Percentiles rank a stretch among this genome's conserved stretches.
These are phyloP conservation scores for Drosophila quinaria DNA, from an alignment of 2,888 invertebrate species.

Conservation along the genomic window DNA sequence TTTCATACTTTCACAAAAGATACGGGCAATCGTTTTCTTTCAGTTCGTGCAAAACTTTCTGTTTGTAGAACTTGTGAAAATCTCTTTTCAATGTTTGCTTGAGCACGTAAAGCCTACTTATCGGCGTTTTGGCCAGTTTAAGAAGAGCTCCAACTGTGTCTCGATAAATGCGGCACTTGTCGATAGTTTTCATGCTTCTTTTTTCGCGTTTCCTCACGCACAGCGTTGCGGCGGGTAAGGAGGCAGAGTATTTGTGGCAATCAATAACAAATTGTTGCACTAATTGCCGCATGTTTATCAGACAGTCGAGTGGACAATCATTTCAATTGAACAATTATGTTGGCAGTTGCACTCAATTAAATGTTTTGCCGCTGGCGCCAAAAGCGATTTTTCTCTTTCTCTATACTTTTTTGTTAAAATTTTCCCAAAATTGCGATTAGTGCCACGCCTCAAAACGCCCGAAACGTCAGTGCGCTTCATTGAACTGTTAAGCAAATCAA, in stretches of 20 bases:
- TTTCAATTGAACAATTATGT: slow-evolving; percentile 77
- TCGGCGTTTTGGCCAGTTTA: slow-evolving; percentile 40
- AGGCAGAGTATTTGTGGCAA: slow-evolving; percentile 35
- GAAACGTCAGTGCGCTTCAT: slow-evolving; percentile 38
- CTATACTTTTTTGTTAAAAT: slow-evolving; percentile 6
- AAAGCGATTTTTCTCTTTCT: slow-evolving; percentile 11
- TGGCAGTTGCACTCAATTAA: slow-evolving; percentile 72
- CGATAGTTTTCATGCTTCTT: slow-evolving; percentile 24
- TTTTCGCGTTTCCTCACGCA: slow-evolving; percentile 57
- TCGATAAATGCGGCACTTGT: slow-evolving; percentile 6
- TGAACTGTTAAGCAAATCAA: slow-evolving; percentile 55
- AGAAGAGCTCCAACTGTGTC: neutral
- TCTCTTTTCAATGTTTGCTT: slow-evolving; percentile 12
- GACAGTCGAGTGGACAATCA: slow-evolving; percentile 37
- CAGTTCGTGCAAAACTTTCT: neutral
- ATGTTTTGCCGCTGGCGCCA: slow-evolving; percentile 38
- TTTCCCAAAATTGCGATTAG: slow-evolving; percentile 36
- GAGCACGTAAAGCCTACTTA: slow-evolving; percentile 60
- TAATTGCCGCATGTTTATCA: slow-evolving; percentile 70
- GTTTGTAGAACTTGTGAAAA: neutral
- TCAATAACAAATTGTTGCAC: slow-evolving; percentile 71
- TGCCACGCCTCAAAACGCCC: slow-evolving; percentile 15
- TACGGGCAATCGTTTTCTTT: slow-evolving; percentile 4
- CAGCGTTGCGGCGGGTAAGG: neutral
- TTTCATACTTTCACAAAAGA: slow-evolving; percentile 15